Percentiles rank a stretch among this genome's conserved stretches.
Evolutionary conservation across 2,797 vertebrate species (phyloP).

Genomic region (Trichosurus vulpecula): DNA sequence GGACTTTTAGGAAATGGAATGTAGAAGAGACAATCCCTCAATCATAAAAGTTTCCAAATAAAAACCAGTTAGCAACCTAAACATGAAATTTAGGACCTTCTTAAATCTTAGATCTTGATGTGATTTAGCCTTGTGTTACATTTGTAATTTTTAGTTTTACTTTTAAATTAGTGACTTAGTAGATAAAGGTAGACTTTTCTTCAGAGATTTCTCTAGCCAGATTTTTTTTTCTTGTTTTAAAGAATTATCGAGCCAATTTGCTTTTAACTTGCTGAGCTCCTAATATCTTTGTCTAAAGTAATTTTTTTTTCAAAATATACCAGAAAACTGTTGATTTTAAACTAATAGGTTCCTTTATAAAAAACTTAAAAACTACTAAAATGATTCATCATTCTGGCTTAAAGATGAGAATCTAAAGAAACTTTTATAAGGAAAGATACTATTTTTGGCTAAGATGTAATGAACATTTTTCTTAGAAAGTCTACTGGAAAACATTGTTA

Average conservation of each 20-base stretch:
- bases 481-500: constrained; percentile 29
- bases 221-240: not conserved
- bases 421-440: constrained; percentile 45
- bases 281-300: constrained; percentile 21
- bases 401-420: constrained; percentile 8
- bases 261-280: constrained; percentile 41
- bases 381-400: constrained; percentile 7
- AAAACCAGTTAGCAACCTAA: not conserved
- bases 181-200: not conserved
- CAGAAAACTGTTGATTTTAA: constrained; percentile 49
- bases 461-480: constrained; percentile 49
- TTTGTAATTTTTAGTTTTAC: not conserved
- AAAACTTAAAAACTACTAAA: constrained; percentile 29
- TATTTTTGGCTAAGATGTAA: constrained; percentile 48
- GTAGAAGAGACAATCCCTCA: not conserved
- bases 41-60: not conserved
- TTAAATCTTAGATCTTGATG: not conserved
- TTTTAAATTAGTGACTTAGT: not conserved
- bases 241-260: not conserved
- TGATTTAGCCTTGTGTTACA: not conserved
- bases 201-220: not conserved
- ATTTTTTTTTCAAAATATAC: constrained; percentile 54
- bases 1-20: not conserved
- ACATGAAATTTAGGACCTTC: not conserved
- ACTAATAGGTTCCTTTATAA: not conserved